Evolutionary conservation across 2,113 vertebrate genomes (phyloP).

Genomic region (Azemiops feae): DNA sequence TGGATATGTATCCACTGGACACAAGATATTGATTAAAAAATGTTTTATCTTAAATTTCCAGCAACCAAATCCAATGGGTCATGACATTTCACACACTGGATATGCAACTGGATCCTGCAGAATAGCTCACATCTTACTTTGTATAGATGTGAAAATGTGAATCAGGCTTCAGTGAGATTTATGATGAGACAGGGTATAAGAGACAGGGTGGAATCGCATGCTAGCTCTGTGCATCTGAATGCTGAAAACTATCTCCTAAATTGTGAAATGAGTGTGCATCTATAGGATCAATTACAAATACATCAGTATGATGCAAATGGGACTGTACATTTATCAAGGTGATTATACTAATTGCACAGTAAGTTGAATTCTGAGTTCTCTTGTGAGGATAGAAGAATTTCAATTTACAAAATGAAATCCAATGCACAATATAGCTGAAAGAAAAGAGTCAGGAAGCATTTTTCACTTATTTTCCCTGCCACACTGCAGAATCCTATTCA

Average conservation of each 20-base stretch:
- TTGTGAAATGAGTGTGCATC: not conserved
- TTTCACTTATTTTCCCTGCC: not conserved
- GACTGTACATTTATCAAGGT: not conserved
- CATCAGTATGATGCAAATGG: not conserved
- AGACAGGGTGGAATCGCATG: not conserved
- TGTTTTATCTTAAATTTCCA: not conserved
- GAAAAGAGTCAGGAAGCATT: not conserved
- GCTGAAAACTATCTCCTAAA: not conserved
- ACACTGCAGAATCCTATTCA: not conserved
- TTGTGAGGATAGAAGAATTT: not conserved
- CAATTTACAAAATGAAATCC: not conserved
- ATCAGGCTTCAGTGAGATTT: not conserved
- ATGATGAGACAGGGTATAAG: not conserved
- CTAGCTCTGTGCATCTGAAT: not conserved
- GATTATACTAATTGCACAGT: not conserved
- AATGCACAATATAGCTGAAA: not conserved
- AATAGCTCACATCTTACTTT: not conserved
- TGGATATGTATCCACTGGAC: no score
- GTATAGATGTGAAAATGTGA: not conserved
- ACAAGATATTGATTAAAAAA: not conserved
- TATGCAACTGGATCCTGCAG: not conserved
- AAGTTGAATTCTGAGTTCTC: not conserved
- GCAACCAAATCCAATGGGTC: not conserved
- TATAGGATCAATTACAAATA: not conserved
- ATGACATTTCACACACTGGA: not conserved